phyloP scores from a whole-genome alignment of 2,113 vertebrate genomes.

The Mus musculus region GRCm39 chr1:55025501-55026000 shows the following conservation, averaged over 20 bases:
- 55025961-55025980: constrained; percentile 54
- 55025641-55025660: background rate
- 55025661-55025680: background rate
- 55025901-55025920: constrained; percentile 72
- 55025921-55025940: constrained; percentile 63
- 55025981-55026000: constrained; percentile 15
- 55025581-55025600: background rate
- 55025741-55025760: background rate
- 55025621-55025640: constrained; percentile 6
- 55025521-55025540: background rate
- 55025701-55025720: background rate
- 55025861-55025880: constrained; percentile 79
- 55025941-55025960: constrained; percentile 57
- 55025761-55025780: background rate
- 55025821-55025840: background rate
- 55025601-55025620: constrained; percentile 12
- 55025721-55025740: constrained; percentile 34
- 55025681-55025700: background rate
- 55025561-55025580: background rate
- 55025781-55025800: background rate
- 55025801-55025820: background rate
- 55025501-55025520: constrained; percentile 15
- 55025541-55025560: background rate
- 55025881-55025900: constrained; percentile 79
- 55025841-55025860: constrained; percentile 8